These are phyloP conservation scores for Empidonax alnorum DNA, from an alignment of 2,113 vertebrate species.

Conservation along the genomic window DNA sequence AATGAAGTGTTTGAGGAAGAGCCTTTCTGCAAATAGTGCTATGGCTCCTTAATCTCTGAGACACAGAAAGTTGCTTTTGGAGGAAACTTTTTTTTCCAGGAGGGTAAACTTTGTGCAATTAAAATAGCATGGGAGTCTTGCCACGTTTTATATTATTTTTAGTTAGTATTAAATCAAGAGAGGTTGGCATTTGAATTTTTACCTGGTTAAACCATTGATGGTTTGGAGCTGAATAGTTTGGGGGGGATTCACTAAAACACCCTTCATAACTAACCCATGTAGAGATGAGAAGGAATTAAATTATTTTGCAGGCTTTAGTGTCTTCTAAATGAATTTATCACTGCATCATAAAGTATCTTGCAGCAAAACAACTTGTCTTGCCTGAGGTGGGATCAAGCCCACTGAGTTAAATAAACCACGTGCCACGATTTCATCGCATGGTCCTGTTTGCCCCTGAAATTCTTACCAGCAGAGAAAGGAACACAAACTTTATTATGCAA, in stretches of 20 bases:
- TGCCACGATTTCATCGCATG: not conserved
- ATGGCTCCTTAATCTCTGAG: slow-evolving; percentile 22
- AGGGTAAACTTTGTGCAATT: not conserved
- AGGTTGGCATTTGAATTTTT: not conserved
- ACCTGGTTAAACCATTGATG: not conserved
- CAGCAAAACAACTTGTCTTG: not conserved
- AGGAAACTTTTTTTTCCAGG: slow-evolving; percentile 12
- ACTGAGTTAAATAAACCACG: not conserved
- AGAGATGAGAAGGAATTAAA: not conserved
- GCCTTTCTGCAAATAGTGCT: slow-evolving; percentile 32
- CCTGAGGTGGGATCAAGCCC: not conserved
- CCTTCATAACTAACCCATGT: not conserved
- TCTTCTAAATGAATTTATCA: not conserved
- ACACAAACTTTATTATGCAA: not conserved
- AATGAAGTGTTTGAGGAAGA: slow-evolving; percentile 53
- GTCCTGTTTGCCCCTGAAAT: not conserved
- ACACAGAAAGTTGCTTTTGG: not conserved
- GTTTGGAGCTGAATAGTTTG: not conserved
- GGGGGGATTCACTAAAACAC: not conserved
- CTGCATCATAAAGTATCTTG: not conserved
- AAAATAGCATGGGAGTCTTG: not conserved
- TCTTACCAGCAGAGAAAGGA: not conserved
- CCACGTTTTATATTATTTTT: not conserved
- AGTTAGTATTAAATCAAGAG: not conserved
- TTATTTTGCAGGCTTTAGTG: not conserved